Conservation (phyloP, 1,140 invertebrate genomes). For the Drosophila tropicalis region DNA sequence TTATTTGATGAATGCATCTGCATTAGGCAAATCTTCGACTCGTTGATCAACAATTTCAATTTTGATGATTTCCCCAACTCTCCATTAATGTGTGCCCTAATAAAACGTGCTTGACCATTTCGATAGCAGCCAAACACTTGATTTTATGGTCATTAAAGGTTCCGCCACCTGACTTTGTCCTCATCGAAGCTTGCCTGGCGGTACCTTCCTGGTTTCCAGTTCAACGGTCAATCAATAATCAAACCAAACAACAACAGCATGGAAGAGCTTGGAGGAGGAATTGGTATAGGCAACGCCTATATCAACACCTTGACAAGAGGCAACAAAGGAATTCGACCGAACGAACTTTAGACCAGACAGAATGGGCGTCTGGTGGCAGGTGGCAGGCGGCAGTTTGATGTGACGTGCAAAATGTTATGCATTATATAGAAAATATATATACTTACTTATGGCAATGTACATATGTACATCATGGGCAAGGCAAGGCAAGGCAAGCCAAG, state of each 20-base stretch:
- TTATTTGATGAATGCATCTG: neutral
- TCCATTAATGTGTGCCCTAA: neutral
- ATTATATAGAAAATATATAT: constrained; percentile 52
- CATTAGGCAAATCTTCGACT: neutral
- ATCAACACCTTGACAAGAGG: constrained; percentile 52
- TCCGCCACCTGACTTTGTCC: neutral
- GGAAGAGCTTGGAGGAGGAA: neutral
- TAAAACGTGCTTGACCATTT: constrained; percentile 6
- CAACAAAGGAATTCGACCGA: constrained; percentile 42
- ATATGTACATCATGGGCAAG: constrained; percentile 1
- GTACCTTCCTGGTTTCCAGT: constrained; percentile 36
- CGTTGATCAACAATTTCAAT: neutral
- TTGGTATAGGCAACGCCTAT: constrained; percentile 42
- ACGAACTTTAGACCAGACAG: neutral
- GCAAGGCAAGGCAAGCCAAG: neutral
- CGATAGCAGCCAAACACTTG: constrained; percentile 1
- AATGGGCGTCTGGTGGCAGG: neutral
- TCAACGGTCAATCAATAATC: constrained; percentile 59
- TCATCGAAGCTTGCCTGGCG: neutral
- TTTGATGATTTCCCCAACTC: neutral
- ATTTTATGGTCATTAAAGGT: constrained; percentile 15
- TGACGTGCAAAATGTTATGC: constrained; percentile 51
- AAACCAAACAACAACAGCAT: constrained; percentile 38
- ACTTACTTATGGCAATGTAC: constrained; percentile 10
- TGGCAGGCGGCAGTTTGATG: constrained; percentile 4